These are phyloP conservation scores for Microhierax caerulescens DNA, from an alignment of 2,797 vertebrate genomes.

Conservation along the genomic window DNA sequence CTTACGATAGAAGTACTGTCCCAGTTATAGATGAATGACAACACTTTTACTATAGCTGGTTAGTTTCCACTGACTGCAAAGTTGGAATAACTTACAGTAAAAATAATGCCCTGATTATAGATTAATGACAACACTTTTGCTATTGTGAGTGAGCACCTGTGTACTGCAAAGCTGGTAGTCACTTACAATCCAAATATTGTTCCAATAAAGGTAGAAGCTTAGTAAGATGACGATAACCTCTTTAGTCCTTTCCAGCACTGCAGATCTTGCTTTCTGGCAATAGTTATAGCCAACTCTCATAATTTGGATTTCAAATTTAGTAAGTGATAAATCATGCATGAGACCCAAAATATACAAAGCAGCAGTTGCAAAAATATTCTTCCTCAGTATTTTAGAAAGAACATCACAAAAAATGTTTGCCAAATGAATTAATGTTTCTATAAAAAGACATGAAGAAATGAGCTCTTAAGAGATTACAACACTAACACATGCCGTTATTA, in stretches of 20 bases:
- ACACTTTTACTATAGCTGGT: slow-evolving; percentile 57
- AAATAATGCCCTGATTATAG: slow-evolving; percentile 42
- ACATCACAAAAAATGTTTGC: slow-evolving; percentile 47
- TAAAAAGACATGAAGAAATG: slow-evolving; percentile 46
- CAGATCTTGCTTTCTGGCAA: slow-evolving; percentile 64
- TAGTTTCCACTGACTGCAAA: slow-evolving; percentile 56
- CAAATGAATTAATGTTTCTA: slow-evolving; percentile 64
- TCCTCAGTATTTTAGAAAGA: slow-evolving; percentile 61
- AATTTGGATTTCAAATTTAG: slow-evolving; percentile 76
- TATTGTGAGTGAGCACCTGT: slow-evolving; percentile 52
- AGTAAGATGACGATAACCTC: slow-evolving; percentile 42
- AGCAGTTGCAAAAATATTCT: slow-evolving; percentile 60
- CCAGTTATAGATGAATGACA: slow-evolving; percentile 65
- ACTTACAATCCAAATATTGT: background rate
- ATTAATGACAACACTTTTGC: slow-evolving; percentile 40
- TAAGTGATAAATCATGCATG: slow-evolving; percentile 74
- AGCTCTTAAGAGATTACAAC: slow-evolving; percentile 42
- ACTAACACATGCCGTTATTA: slow-evolving; percentile 31
- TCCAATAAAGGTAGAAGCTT: slow-evolving; percentile 43
- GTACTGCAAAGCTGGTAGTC: background rate
- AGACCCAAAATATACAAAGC: slow-evolving; percentile 71
- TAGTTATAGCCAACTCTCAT: slow-evolving; percentile 60
- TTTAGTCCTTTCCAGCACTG: slow-evolving; percentile 46
- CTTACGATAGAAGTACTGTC: slow-evolving; percentile 16
- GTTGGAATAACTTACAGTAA: slow-evolving; percentile 30